phyloP scores from a whole-genome alignment of 1,140 invertebrate species.

The Procambarus virginalis region DNA sequence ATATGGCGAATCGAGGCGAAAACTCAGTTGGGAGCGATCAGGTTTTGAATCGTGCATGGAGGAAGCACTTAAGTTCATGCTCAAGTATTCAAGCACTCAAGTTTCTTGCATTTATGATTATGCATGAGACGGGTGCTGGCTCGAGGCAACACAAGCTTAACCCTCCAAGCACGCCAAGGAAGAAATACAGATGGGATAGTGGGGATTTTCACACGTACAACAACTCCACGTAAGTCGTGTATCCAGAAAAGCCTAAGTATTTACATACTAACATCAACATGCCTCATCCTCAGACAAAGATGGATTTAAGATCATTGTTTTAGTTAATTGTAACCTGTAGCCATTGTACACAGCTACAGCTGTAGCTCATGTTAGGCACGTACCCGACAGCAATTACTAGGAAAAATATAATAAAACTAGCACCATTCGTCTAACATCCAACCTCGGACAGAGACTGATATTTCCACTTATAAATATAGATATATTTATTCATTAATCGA shows the following conservation, averaged over 20 bases:
- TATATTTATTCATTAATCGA: no score
- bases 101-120: background rate
- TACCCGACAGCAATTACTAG: no score
- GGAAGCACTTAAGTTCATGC: background rate
- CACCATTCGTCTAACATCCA: no score
- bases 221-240: background rate
- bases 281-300: background rate
- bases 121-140: background rate
- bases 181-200: background rate
- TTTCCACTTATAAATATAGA: no score
- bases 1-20: background rate
- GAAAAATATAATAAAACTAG: no score
- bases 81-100: background rate
- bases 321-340: background rate
- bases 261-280: background rate
- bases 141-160: background rate
- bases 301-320: background rate
- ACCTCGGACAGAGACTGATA: no score
- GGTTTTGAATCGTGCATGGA: background rate
- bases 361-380: no score
- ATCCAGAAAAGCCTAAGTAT: background rate
- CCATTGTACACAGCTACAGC: no score
- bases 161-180: background rate
- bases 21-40: background rate
- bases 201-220: background rate